These are phyloP conservation scores for Calephelis virginiensis DNA, from an alignment of 1,140 invertebrate species.

Conservation along the genomic window DNA sequence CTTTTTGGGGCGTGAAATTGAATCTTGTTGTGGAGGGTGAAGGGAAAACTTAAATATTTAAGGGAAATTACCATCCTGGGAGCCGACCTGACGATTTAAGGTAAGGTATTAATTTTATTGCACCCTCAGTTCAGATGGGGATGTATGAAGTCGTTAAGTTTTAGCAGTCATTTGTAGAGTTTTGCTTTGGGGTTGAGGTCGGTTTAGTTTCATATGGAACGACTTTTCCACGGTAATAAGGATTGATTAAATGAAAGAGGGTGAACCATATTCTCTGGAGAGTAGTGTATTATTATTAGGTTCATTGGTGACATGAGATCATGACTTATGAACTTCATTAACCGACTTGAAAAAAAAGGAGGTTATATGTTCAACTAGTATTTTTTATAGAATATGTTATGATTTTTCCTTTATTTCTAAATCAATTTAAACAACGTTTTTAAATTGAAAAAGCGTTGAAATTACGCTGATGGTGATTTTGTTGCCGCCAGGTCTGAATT, in stretches of 20 bases:
- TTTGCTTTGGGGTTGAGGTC: conserved; percentile 40
- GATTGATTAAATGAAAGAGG: conserved; percentile 14
- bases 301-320: conserved; percentile 17
- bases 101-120: conserved; percentile 74
- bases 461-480: too few relatives aligned
- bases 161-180: conserved; percentile 60
- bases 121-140: conserved; percentile 52
- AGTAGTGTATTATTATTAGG: neutral
- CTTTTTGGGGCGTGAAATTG: conserved; percentile 74
- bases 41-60: conserved; percentile 76
- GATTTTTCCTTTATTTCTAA: too few relatives aligned
- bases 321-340: too few relatives aligned
- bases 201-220: conserved; percentile 16
- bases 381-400: too few relatives aligned
- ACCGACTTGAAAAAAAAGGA: too few relatives aligned
- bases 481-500: too few relatives aligned
- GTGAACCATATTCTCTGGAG: conserved; percentile 17
- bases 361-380: too few relatives aligned
- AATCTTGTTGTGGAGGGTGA: conserved; percentile 73
- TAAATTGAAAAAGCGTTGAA: too few relatives aligned
- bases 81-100: conserved; percentile 57
- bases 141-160: conserved; percentile 70
- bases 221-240: conserved; percentile 17
- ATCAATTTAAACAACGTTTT: too few relatives aligned
- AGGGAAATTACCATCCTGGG: conserved; percentile 61